Conservation (phyloP, 2,888 invertebrate genomes). For the Cephus sareptanus region DNA sequence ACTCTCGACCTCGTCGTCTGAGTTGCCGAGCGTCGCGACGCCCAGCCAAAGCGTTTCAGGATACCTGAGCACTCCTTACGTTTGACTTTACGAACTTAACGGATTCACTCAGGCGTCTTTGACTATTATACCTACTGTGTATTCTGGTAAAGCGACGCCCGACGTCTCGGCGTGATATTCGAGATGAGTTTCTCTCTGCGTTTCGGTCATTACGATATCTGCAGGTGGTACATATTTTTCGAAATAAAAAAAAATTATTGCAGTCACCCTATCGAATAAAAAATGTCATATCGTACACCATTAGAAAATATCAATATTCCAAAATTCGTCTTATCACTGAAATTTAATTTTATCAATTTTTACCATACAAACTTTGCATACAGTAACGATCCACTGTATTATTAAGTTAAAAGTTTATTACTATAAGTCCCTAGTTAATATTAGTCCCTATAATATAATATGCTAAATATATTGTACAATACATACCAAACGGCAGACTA, state of each 20-base stretch:
- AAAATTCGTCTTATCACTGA: background rate
- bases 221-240: too few species aligned
- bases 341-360: background rate
- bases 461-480: background rate
- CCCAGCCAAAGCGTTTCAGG: background rate
- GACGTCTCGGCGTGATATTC: too few species aligned
- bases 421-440: background rate
- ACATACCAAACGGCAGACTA: background rate
- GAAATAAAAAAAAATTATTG: too few species aligned
- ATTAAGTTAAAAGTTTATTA: background rate
- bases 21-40: background rate
- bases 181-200: too few species aligned
- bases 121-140: too few species aligned
- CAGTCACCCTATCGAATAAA: background rate
- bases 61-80: background rate
- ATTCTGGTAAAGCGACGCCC: too few species aligned
- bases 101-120: too few species aligned
- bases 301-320: background rate
- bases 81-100: background rate
- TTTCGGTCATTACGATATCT: too few species aligned
- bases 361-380: background rate
- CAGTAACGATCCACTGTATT: background rate
- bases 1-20: background rate
- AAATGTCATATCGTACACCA: background rate
- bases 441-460: background rate